A percentile compares a stretch with the other conserved stretches of the same genome.
Evolutionary conservation across 2,797 vertebrate genomes (phyloP).

Genomic region (Eulemur coronatus): DNA sequence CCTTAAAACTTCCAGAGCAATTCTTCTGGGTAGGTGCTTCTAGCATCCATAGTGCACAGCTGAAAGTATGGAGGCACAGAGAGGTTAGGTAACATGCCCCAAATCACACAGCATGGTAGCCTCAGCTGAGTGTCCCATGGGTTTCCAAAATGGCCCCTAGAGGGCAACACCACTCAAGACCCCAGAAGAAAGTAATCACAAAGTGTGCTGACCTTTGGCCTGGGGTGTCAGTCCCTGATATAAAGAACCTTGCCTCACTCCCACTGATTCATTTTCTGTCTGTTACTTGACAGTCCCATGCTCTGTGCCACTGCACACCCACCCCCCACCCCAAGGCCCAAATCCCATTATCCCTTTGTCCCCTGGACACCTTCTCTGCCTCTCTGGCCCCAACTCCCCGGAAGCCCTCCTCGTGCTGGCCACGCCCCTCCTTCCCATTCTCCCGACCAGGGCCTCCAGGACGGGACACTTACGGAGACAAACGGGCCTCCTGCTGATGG

Average conservation of each 20-base stretch:
- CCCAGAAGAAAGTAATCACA: not conserved
- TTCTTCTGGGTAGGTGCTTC: not conserved
- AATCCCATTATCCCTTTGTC: too few relatives aligned
- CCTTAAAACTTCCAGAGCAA: not conserved
- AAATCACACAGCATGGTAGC: not conserved
- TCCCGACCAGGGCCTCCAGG: not conserved
- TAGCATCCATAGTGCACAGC: not conserved
- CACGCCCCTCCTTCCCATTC: not conserved
- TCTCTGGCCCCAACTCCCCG: not conserved
- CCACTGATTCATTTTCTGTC: not conserved
- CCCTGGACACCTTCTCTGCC: not conserved
- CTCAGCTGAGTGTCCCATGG: rapidly evolving
- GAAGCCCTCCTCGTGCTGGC: not conserved
- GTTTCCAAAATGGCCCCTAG: not conserved
- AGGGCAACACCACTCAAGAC: not conserved
- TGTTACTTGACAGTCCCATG: not conserved
- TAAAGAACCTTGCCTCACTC: not conserved
- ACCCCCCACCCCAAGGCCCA: not conserved
- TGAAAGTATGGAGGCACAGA: not conserved
- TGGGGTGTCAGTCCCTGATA: too few relatives aligned
- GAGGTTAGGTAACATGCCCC: not conserved
- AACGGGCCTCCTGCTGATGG: conserved; percentile 41
- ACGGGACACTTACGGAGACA: conserved; percentile 59
- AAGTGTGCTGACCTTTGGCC: not conserved
- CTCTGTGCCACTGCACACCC: not conserved